Evolutionary conservation across 2,113 vertebrate species (phyloP).

Genomic region (Malaclemys terrapin): DNA sequence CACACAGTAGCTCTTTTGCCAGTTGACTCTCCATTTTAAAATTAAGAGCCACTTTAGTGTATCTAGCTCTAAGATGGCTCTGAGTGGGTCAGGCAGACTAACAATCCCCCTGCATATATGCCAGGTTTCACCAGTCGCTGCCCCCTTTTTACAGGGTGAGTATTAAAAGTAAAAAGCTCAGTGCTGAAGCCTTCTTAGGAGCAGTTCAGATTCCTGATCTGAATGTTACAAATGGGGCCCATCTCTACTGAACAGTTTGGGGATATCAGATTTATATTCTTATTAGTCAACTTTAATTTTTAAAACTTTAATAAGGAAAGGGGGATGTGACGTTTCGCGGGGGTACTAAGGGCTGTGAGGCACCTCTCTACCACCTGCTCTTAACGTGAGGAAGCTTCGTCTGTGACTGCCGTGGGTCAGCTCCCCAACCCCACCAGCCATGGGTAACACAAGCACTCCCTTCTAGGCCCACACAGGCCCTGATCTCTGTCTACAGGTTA

Average conservation of each 20-base stretch:
- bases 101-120: not conserved
- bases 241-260: not conserved
- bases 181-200: not conserved
- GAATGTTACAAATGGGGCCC: not conserved
- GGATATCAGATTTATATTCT: not conserved
- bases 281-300: not conserved
- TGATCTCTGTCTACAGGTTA: too few species aligned
- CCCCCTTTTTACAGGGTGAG: not conserved
- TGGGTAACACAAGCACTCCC: too few species aligned
- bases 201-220: not conserved
- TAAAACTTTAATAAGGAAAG: not conserved
- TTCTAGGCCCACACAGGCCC: too few species aligned
- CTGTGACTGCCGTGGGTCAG: too few species aligned
- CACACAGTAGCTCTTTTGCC: not conserved
- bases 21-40: not conserved
- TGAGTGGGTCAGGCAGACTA: not conserved
- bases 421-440: too few species aligned
- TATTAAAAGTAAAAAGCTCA: accelerated
- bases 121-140: not conserved
- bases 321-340: not conserved
- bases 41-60: not conserved
- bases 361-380: too few species aligned
- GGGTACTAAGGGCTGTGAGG: too few species aligned
- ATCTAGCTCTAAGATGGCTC: not conserved
- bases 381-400: too few species aligned